These are phyloP conservation scores for Tetrao urogallus DNA, from an alignment of 2,113 vertebrate species.

Conservation along the genomic window DNA sequence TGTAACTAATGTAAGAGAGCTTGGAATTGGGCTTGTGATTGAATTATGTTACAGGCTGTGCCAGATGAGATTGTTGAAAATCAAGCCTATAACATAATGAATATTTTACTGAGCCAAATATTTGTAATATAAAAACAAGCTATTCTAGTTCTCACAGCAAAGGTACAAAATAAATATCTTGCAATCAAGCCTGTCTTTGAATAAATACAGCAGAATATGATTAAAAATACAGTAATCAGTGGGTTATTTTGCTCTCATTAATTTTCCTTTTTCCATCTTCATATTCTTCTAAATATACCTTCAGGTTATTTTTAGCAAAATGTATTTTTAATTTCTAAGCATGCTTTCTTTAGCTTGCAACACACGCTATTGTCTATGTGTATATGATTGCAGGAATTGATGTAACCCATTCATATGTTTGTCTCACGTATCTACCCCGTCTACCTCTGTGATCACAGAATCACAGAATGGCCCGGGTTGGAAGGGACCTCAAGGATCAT, in stretches of 20 bases:
- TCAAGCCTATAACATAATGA: neutral
- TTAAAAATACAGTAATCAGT: neutral
- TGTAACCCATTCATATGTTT: neutral
- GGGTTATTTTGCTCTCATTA: neutral
- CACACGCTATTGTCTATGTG: neutral
- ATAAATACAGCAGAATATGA: neutral
- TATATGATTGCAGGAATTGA: neutral
- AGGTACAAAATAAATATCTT: neutral
- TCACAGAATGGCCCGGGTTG: no score
- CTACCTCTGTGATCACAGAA: neutral
- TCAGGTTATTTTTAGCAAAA: neutral
- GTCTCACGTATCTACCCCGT: neutral
- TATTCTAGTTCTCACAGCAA: neutral
- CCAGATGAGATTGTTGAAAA: neutral
- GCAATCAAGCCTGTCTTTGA: neutral
- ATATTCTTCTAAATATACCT: neutral
- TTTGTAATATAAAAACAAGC: neutral
- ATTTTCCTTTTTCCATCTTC: neutral
- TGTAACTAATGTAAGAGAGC: neutral
- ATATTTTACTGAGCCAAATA: slow-evolving; percentile 13
- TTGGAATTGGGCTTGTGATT: neutral
- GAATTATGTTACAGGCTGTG: neutral
- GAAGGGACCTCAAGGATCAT: no score
- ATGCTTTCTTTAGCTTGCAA: neutral
- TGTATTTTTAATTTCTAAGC: neutral